These are phyloP conservation scores for Mugil cephalus DNA, from an alignment of 2,113 vertebrate species.

Conservation along the genomic window DNA sequence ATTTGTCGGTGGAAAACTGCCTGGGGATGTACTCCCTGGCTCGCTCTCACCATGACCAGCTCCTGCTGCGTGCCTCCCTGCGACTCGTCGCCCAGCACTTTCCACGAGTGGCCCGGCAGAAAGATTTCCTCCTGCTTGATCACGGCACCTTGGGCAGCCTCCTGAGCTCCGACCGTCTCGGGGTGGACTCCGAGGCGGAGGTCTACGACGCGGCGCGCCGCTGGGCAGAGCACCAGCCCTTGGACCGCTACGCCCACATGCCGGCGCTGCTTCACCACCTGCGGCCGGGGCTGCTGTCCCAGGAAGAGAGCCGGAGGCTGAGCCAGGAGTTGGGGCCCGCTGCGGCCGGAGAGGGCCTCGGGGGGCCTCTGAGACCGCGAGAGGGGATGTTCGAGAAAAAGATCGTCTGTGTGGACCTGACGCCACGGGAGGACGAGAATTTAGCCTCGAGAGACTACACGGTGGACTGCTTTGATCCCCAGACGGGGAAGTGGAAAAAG, in stretches of 20 bases:
- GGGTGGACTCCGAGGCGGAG: conserved; percentile 85
- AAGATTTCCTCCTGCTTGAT: conserved; percentile 86
- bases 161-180: conserved; percentile 86
- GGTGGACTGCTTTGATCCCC: conserved; percentile 86
- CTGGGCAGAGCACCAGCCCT: conserved; percentile 85
- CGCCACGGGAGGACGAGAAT: conserved; percentile 82
- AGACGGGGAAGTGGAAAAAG: conserved; percentile 87
- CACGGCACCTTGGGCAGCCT: conserved; percentile 86
- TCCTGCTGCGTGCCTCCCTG: conserved; percentile 85
- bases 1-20: conserved; percentile 87
- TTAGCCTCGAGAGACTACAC: conserved; percentile 79
- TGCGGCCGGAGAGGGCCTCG: conserved; percentile 75
- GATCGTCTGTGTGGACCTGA: conserved; percentile 87
- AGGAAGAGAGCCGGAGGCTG: conserved; percentile 83
- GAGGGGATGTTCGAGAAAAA: conserved; percentile 90
- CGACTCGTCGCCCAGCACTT: conserved; percentile 86
- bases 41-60: conserved; percentile 87
- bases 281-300: conserved; percentile 84
- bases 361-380: conserved; percentile 83
- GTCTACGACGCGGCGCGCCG: conserved; percentile 86
- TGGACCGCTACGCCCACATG: conserved; percentile 84
- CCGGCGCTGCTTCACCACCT: conserved; percentile 82
- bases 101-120: conserved; percentile 83
- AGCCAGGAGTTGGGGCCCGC: conserved; percentile 82
- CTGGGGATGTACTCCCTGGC: conserved; percentile 88